phyloP scores from a whole-genome alignment of 2,888 invertebrate genomes.

The Eustalomyia histrio region DNA sequence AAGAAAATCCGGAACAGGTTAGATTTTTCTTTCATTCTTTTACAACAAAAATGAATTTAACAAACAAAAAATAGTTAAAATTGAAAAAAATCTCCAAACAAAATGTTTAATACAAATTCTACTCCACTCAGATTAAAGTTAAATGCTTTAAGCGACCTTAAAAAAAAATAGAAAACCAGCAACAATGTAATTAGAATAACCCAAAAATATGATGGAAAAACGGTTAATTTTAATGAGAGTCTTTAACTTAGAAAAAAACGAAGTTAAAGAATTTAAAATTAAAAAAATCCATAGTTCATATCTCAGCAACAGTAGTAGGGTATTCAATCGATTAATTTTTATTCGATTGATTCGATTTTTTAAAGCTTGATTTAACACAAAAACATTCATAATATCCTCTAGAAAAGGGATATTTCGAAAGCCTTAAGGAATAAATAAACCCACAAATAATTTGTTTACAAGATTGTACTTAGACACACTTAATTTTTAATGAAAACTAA shows the following conservation, averaged over 20 bases:
- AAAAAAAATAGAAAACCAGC: background rate
- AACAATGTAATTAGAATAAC: slow-evolving; percentile 28
- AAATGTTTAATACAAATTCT: background rate
- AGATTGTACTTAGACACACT: too few species aligned
- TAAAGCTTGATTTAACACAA: too few species aligned
- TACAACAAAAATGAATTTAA: slow-evolving; percentile 37
- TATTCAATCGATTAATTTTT: too few species aligned
- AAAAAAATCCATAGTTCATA: background rate
- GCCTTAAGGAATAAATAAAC: too few species aligned
- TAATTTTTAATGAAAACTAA: too few species aligned
- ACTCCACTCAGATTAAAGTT: background rate
- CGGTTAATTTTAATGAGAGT: slow-evolving; percentile 50
- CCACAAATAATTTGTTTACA: too few species aligned
- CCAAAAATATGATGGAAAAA: slow-evolving; percentile 34
- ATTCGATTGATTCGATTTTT: too few species aligned
- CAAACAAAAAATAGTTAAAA: slow-evolving; percentile 1
- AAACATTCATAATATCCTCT: too few species aligned
- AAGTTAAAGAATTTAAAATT: slow-evolving; percentile 1
- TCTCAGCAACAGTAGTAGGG: background rate
- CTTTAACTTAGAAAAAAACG: slow-evolving; percentile 31
- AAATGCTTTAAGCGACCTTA: slow-evolving; percentile 26
- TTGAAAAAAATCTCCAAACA: slow-evolving; percentile 38
- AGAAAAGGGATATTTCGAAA: too few species aligned
- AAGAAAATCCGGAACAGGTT: slow-evolving; percentile 41
- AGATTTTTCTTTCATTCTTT: background rate